phyloP scores from a whole-genome alignment of 2,797 vertebrate genomes.

The Gorsachius magnificus region DNA sequence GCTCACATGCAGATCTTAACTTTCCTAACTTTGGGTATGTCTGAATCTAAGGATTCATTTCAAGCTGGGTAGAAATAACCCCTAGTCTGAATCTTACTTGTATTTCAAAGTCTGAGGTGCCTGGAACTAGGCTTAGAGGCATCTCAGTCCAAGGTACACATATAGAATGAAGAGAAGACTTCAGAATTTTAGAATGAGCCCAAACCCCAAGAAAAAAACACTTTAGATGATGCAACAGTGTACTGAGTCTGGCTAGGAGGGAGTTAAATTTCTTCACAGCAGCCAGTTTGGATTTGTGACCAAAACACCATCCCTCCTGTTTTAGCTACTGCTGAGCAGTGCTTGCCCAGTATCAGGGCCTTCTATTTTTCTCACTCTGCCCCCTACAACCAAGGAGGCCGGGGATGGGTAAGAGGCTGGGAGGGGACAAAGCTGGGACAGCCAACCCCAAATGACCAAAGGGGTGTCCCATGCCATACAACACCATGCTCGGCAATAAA shows the following conservation, averaged over 20 bases:
- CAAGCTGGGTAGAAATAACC: neutral
- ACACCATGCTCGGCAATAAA: neutral
- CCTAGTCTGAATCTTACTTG: neutral
- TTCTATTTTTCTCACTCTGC: neutral
- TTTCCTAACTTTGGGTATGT: neutral
- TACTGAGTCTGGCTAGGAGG: neutral
- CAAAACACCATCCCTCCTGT: neutral
- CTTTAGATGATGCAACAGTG: neutral
- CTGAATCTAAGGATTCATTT: neutral
- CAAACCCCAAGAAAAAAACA: neutral
- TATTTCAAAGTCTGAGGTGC: neutral
- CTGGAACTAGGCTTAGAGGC: neutral
- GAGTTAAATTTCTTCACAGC: neutral
- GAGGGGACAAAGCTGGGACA: neutral
- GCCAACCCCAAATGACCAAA: neutral
- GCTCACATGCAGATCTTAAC: neutral
- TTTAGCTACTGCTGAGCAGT: neutral
- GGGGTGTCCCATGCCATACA: neutral
- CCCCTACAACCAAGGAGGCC: rapidly evolving
- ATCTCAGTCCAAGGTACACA: neutral
- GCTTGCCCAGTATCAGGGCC: neutral
- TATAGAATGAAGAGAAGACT: neutral
- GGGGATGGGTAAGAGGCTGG: neutral
- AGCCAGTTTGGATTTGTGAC: neutral
- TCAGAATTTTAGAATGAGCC: neutral